Base-by-base conservation (phyloP, 2,113 vertebrate genomes). In the Mixornis gularis region DNA sequence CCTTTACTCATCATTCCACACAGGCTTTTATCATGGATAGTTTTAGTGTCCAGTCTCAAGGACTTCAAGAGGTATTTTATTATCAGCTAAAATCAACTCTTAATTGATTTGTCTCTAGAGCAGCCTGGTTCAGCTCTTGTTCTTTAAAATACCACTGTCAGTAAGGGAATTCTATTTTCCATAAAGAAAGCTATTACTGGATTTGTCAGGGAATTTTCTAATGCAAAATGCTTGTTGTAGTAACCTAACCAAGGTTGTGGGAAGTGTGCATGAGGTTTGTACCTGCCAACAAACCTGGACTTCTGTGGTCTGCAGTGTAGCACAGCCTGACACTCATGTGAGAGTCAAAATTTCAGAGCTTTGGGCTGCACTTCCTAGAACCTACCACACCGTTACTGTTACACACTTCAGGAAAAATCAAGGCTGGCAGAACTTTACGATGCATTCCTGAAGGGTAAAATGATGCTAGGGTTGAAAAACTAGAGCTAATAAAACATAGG, bases 21-120 rank as follows among this genome's bases (percentile, higher is more conserved):
- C 46, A 17, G 41, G 59, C 24, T 66, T 87, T 80, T 74, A 13
- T 64, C 81, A 49, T 30, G 56, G 7, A 22, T 71, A 3, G 20
- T 59, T 85, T 55, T 22, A 70, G 38, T 62, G 17, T 79, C 30
- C 34, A 48, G 41, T 78, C 56, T 41, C 43, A 29, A 85, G 30
- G 87, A 87, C 38, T 73, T 92, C 58, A 63, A 21, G n/a, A 85
- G 27, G 22, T 87, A 36, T 59, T 95, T 94, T 88, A 85, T 92
- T 74, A 60, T 41, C 76, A n/a, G 49, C 56, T 78, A 41, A 83
- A 78, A 66, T 83, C 21, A 86, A 7, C 71, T 90, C n/a, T 38
- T 83, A 51, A 76, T 43, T 82, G 70, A 51, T 76, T 87, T 65
- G 32, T 89, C 66, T 89, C 58, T 60, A 74, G 68, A 65, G 56